Evolutionary conservation across 2,797 vertebrate species (phyloP), one percentile per base, ranked within the genome.

Genomic region (Cygnus olor): DNA sequence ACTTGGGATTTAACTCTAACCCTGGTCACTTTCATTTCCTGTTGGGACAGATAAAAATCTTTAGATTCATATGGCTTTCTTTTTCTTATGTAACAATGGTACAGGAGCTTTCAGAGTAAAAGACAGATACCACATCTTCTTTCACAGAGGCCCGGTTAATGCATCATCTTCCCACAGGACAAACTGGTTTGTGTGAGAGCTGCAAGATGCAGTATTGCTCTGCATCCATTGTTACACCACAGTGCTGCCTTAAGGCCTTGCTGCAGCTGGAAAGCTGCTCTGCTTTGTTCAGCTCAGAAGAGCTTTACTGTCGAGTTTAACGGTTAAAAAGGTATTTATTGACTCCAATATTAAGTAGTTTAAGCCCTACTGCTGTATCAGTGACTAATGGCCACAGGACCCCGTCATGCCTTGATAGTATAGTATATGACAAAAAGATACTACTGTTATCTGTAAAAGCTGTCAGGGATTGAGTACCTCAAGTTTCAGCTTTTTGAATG

Each of bases 1-100:
- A 0, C 40, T 53, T 6, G 36, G 16, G 7, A 1, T 42, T 8
- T 15, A 28, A 5, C 20, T 54, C 34, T 49, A 13, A 34, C 56
- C 22, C 24, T 7, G 40, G 5, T 61, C 30, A 1, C 44, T 57
- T 32, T 69, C 47, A 47, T 24, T 7, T 51, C 45, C 21, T 21
- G 5, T 25, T 14, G 13, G 6, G 20, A 15, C 40, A 42, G 63
- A 8, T 10, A 9, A 24, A 61, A 38, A 36, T 25, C 38, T 69
- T 18, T 16, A 7, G 61, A 7, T 56, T 57, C 13, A 1, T 20
- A 1, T 4, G 7, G 45, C 45, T 25, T 21, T 30, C n/a, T 10
- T 1, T 10, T 64, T 65, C 56, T 10, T 18, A 3, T 4, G 38
- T 40, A 36, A 4, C 74, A 10, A 9, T 2, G 56, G 70, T 14